phyloP scores from a whole-genome alignment of 2,888 invertebrate species.

The Mactromeris polynyma region DNA sequence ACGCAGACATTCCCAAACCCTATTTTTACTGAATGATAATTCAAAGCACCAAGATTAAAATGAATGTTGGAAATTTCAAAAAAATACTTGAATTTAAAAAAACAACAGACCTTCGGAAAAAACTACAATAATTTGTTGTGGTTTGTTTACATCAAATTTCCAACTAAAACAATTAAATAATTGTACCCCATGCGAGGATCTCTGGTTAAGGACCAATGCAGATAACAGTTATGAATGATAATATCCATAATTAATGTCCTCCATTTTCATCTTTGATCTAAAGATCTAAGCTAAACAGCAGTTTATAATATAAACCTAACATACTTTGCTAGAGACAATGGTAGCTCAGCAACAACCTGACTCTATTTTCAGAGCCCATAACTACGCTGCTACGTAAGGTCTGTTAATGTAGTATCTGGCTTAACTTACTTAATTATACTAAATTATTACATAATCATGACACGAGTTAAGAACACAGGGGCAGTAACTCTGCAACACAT shows the following conservation, averaged over 20 bases:
- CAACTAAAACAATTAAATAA: not conserved
- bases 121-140: no score
- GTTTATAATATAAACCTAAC: not conserved
- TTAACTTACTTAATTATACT: not conserved
- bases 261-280: not conserved
- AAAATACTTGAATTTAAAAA: no score
- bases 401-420: not conserved
- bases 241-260: not conserved
- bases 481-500: not conserved
- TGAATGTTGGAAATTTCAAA: no score
- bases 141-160: not conserved
- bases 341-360: no score
- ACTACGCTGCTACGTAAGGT: no score
- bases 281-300: not conserved
- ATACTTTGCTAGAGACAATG: not conserved
- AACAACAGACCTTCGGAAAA: no score
- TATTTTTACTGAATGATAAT: no score
- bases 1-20: not conserved
- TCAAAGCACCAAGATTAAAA: no score
- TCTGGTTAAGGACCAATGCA: not conserved
- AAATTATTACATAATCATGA: not conserved
- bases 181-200: not conserved
- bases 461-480: not conserved
- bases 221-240: not conserved
- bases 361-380: no score